Evolutionary conservation across 2,797 vertebrate genomes (phyloP).

Genomic region (Sebastes iracundus): DNA sequence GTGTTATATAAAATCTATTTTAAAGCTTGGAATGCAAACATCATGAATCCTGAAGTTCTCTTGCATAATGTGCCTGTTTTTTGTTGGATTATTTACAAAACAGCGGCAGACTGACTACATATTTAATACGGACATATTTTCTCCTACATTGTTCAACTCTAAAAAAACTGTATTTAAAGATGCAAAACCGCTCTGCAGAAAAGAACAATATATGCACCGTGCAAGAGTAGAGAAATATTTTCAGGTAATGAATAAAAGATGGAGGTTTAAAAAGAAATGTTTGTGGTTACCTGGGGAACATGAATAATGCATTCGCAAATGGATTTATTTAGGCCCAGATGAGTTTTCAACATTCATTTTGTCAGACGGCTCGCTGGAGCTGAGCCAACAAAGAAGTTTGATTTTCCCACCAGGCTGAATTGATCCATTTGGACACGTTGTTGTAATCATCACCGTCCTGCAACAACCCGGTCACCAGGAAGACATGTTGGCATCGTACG

Average conservation of each 20-base stretch:
- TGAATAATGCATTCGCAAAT: conserved; percentile 30
- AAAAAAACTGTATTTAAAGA: not conserved
- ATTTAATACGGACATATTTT: not conserved
- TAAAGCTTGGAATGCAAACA: not conserved
- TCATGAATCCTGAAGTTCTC: not conserved
- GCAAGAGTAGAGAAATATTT: not conserved
- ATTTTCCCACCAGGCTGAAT: not conserved
- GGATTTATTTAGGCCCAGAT: conserved; percentile 5
- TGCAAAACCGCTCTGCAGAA: not conserved
- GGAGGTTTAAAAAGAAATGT: not conserved
- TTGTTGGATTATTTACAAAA: not conserved
- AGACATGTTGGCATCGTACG: no score
- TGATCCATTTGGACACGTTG: not conserved
- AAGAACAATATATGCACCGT: conserved; percentile 8
- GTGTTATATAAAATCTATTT: not conserved
- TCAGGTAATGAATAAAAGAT: conserved; percentile 39
- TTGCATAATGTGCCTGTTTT: not conserved
- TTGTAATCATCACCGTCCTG: not conserved
- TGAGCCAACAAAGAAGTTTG: not conserved
- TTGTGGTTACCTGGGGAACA: conserved; percentile 11
- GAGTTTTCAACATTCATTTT: not conserved
- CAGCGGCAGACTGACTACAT: not conserved
- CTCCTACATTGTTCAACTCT: not conserved
- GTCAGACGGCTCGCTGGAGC: not conserved
- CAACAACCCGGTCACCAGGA: no score